Evolutionary conservation across 2,113 vertebrate genomes (phyloP), one percentile per base, ranked within the genome.

Genomic region (Cyprinodon tularosa): DNA sequence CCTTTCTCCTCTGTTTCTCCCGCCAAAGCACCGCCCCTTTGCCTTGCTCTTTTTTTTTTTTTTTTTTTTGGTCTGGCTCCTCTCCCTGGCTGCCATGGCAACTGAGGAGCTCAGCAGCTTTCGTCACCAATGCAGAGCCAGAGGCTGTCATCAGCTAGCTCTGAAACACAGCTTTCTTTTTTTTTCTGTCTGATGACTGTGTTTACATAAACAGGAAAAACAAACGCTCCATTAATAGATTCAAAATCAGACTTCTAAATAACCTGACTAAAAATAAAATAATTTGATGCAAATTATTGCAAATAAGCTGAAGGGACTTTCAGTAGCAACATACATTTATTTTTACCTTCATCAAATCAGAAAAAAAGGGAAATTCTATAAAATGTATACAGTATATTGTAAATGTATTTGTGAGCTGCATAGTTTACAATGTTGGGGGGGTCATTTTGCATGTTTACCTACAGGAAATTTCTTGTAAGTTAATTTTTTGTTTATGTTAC

Each of bases 81-180:
- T 84, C 95, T 88, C 81, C 92, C 92, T 68, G 91, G 94, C 98
- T 95, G 88, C 96, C 96, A 97, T 97, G 94, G 96, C 94, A 96
- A 99, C 97, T 91, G 94, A 91, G 95, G 92, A 91, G 93, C 86
- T 95, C 89, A 95, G 95, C 95, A 78, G 95, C 95, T 96, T 94
- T 95, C 95, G 96, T 96, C 95, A 96, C 95, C 94, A 91, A 85
- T 92, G 95, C 92, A 82, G 94, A 93, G 96, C 96, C 96, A 93
- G 93, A 87, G 94, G 78, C 95, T 90, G 93, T 93, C 96, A 93
- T 90, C 94, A 92, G 82, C 86, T 90, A 88, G 82, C 85, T 85
- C 86, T 93, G 90, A 89, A 29, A 88, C 83, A 45, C 84, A 78
- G 84, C 77, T 85, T 59, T 89, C 81, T 84, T 85, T 76, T 73